Percentiles rank a stretch among this genome's conserved stretches.
phyloP scores from a whole-genome alignment of 2,113 vertebrate genomes.

The Beaufortia kweichowensis region DNA sequence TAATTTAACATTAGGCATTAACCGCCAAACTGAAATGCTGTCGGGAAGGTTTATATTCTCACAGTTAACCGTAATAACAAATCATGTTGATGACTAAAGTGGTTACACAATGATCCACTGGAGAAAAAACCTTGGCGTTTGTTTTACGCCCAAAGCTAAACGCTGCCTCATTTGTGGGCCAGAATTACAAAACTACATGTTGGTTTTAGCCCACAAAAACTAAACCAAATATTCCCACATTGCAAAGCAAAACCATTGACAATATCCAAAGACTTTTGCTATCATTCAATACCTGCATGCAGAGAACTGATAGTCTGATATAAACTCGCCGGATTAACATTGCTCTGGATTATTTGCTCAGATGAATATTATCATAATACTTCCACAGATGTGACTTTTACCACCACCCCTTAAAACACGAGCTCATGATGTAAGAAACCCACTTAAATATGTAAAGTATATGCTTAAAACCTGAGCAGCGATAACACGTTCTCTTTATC shows the following conservation, averaged over 20 bases:
- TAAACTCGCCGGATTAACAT: slow-evolving; percentile 61
- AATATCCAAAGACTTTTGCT: slow-evolving; percentile 7
- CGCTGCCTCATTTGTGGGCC: too few species aligned
- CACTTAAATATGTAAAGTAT: slow-evolving; percentile 78
- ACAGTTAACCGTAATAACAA: slow-evolving; percentile 2
- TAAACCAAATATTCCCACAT: background rate
- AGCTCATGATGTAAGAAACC: slow-evolving; percentile 72
- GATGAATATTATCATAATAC: slow-evolving; percentile 64
- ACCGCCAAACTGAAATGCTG: background rate
- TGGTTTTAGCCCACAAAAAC: slow-evolving; percentile 11
- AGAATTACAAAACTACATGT: background rate
- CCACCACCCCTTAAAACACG: slow-evolving; percentile 63
- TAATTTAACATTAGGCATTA: background rate
- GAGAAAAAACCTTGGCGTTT: background rate
- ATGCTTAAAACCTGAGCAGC: slow-evolving; percentile 65
- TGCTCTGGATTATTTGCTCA: slow-evolving; percentile 70
- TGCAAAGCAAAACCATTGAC: too few species aligned
- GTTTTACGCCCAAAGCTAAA: background rate
- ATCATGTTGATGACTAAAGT: background rate
- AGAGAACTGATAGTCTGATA: slow-evolving; percentile 29
- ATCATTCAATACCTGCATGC: slow-evolving; percentile 16
- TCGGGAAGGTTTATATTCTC: background rate
- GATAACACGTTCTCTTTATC: slow-evolving; percentile 69
- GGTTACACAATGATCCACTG: background rate
- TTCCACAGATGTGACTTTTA: slow-evolving; percentile 66